A percentile compares a stretch with the other conserved stretches of the same genome.
These are phyloP conservation scores for Tiliacea aurago DNA, from an alignment of 2,888 invertebrate genomes.

Conservation along the genomic window DNA sequence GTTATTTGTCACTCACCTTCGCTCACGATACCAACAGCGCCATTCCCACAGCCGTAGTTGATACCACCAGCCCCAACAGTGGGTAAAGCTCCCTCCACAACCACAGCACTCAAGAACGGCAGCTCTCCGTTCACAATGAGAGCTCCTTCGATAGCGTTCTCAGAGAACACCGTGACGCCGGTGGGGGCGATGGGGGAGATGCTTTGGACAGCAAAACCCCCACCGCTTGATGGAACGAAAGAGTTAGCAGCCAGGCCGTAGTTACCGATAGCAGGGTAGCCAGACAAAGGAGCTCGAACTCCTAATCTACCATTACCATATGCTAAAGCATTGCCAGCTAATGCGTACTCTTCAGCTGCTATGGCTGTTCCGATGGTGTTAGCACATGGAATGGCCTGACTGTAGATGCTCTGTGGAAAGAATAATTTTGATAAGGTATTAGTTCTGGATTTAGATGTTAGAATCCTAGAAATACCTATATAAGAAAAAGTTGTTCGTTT, in stretches of 20 bases:
- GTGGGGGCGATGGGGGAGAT: conserved; percentile 71
- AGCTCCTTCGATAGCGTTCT: conserved; percentile 68
- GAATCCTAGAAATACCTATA: not conserved
- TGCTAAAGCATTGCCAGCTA: conserved; percentile 25
- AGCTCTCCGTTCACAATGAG: conserved; percentile 64
- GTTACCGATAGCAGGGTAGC: conserved; percentile 29
- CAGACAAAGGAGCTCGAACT: not conserved
- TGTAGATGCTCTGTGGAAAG: conserved; percentile 39
- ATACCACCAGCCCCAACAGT: conserved; percentile 71
- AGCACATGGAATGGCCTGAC: conserved; percentile 34
- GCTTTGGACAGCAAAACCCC: conserved; percentile 67
- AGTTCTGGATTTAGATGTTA: not conserved
- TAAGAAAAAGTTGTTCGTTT: not conserved
- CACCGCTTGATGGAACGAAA: conserved; percentile 60
- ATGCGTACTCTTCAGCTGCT: conserved; percentile 47
- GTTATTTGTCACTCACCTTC: conserved; percentile 57
- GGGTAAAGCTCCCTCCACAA: conserved; percentile 67
- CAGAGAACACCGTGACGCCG: conserved; percentile 69
- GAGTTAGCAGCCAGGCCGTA: conserved; percentile 37
- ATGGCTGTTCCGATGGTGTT: conserved; percentile 21
- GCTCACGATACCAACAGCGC: conserved; percentile 70
- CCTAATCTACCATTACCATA: conserved; percentile 36
- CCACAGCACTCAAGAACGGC: conserved; percentile 68
- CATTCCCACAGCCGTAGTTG: conserved; percentile 74
- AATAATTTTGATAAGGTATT: not conserved